phyloP scores from a whole-genome alignment of 2,888 invertebrate genomes.

The Acheta domesticus region DNA sequence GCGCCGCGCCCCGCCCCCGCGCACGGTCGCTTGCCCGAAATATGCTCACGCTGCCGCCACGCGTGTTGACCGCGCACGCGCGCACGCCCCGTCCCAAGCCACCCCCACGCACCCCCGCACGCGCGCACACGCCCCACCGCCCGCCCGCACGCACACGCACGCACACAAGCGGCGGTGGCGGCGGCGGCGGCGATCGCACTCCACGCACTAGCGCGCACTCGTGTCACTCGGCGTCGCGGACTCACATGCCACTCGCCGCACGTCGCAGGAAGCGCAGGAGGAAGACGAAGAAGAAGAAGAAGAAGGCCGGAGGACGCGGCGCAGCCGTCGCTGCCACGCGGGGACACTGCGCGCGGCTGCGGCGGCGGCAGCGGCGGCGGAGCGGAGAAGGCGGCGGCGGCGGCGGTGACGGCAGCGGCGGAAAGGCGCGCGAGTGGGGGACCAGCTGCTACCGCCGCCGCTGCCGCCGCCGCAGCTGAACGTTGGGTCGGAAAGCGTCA shows the following conservation, averaged over 20 bases:
- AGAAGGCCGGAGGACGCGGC: no score
- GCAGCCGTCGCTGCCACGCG: neutral
- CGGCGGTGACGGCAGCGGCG: neutral
- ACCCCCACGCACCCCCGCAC: neutral
- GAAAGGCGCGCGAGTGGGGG: neutral
- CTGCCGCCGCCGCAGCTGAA: no score
- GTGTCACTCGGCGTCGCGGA: neutral
- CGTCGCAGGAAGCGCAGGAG: neutral
- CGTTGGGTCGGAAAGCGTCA: neutral
- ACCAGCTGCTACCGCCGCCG: no score
- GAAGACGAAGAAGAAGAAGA: neutral
- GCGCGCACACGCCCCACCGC: slow-evolving; percentile 42
- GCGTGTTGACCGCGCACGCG: neutral
- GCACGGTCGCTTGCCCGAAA: neutral
- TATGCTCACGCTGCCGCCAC: neutral
- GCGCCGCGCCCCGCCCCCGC: neutral
- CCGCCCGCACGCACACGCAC: slow-evolving; percentile 29
- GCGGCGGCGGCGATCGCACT: neutral
- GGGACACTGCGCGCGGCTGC: neutral
- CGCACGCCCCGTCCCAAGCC: neutral
- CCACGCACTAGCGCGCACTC: neutral
- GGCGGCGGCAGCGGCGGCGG: no score
- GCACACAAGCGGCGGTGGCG: slow-evolving; percentile 23
- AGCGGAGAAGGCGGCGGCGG: neutral
- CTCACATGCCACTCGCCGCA: no score